These are phyloP conservation scores for Antrozous pallidus DNA, from an alignment of 2,797 vertebrate genomes.

Conservation along the genomic window DNA sequence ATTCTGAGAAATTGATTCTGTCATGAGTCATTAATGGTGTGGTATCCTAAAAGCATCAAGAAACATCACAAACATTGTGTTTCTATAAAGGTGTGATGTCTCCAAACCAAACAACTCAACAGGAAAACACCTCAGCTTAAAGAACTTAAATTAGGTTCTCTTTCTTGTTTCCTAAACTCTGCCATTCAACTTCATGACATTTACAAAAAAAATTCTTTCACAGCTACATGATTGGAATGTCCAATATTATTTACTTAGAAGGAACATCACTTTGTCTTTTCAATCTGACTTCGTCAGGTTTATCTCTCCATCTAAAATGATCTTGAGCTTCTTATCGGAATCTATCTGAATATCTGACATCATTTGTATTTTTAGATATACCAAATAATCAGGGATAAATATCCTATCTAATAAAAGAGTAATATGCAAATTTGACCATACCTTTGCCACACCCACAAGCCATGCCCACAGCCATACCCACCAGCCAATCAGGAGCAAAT, in stretches of 20 bases:
- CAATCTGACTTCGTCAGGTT: conserved; percentile 57
- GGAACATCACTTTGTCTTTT: conserved; percentile 69
- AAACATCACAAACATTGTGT: conserved; percentile 65
- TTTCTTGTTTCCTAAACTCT: conserved; percentile 76
- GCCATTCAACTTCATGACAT: conserved; percentile 68
- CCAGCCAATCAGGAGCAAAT: no score
- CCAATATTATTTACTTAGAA: conserved; percentile 70
- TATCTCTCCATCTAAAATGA: conserved; percentile 62
- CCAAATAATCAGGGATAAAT: background rate
- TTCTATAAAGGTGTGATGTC: conserved; percentile 64
- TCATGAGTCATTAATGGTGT: conserved; percentile 74
- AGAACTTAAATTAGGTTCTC: conserved; percentile 78
- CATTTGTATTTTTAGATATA: conserved; percentile 50
- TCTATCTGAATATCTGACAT: background rate
- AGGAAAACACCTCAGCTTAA: conserved; percentile 76
- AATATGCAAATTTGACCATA: no score
- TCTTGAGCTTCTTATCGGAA: conserved; percentile 49
- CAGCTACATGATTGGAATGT: conserved; percentile 72
- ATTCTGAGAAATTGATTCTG: conserved; percentile 53
- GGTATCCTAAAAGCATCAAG: conserved; percentile 68
- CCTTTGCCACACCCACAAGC: no score
- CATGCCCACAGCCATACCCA: no score
- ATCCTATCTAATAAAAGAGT: no score
- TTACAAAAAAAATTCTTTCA: conserved; percentile 75
- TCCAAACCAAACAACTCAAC: conserved; percentile 72